Evolutionary conservation across 2,888 invertebrate genomes (phyloP), one percentile per base, ranked within the genome.

Genomic region (Stegophylla sp.): DNA sequence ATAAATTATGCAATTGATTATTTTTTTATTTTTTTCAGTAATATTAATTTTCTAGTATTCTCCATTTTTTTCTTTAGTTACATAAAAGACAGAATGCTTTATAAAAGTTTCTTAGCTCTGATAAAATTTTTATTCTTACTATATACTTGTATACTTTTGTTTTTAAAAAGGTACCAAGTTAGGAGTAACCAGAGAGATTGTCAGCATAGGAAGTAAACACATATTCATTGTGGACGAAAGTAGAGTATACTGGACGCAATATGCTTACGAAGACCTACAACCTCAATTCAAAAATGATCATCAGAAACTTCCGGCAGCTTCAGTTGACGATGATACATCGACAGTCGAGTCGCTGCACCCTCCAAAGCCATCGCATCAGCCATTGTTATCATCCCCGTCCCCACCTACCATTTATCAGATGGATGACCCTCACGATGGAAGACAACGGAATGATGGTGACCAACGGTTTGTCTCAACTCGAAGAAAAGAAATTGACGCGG

Each of bases 281-380:
- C 79, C 79, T 0, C 23, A 51, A 28, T 79, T 79, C 61, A 79
- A 79, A 79, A 79, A 69, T 23, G 69, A 77, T 20, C 67, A 61
- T 23, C 56, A 26, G 10, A 20, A 59, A 48, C 66, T n/a, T n/a
- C n/a, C n/a, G n/a, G n/a, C 43, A 3, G 1, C n/a, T 15, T 9
- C 34, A 15, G 1, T n/a, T 45, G 0, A 43, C 45, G 10, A 12
- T 34, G n/a, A 20, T 26, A 2, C 4, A 7, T 34, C 7, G 34
- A 34, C n/a, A 20, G 45, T 20, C 34, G 53, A 53, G 15, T 48
- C 61, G 3, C 20, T 43, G 5, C 23, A 26, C 10, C 17, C 51
- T 0, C 41, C 67, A 7, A 51, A 28, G 13, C 43, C 43, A 9
- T 28, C 26, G 45, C 72, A 10, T 9, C 61, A n/a, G 15, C n/a